Base-by-base conservation (phyloP, 2,113 vertebrate genomes). In the Empidonax alnorum region DNA sequence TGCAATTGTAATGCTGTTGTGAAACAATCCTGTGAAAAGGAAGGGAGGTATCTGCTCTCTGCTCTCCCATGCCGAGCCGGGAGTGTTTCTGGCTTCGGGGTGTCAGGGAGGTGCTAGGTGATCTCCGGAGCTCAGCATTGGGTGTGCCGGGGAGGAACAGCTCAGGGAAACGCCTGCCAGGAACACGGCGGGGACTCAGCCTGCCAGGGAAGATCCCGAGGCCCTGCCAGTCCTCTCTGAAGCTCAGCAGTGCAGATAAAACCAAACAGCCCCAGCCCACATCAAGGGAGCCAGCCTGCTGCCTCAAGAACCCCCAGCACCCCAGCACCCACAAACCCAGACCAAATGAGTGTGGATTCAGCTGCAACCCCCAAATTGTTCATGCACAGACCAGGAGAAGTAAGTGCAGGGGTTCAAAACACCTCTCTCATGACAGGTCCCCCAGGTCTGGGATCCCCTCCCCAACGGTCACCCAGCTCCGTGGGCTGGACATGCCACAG, bases 11-110 rank as follows among this genome's bases (percentile, higher is more conserved):
- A 30, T n/a, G 23, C 33, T 58, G 31, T 56, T 55, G 47, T 5
- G 3, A 55, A 79, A 75, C 2, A 2, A 10, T n/a, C 21, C 46
- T n/a, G 50, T 9, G 1, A 24, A 59, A 66, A n/a, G 27, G 37
- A 27, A 81, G 79, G 19, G n/a, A 62, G 50, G n/a, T 62, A 24
- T 21, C 47, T 7, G n/a, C 23, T 63, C 44, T 46, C 75, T 41
- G 80, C 37, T 62, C 28, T 55, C 18, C 47, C 4, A 0, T 31
- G 73, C 30, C 68, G 33, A 49, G 65, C 35, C 5, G 0, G n/a
- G 52, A 62, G 28, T 0, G 0, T 15, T 33, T 23, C 69, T 28
- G 50, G 14, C 52, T 3, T 0, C 2, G 0, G 31, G 31, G 18
- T 56, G 55, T 61, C 71, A 11, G 47, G 41, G 10, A 69, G 46